phyloP scores from a whole-genome alignment of 2,888 invertebrate species.

The Scaptomyza caliginosa region DNA sequence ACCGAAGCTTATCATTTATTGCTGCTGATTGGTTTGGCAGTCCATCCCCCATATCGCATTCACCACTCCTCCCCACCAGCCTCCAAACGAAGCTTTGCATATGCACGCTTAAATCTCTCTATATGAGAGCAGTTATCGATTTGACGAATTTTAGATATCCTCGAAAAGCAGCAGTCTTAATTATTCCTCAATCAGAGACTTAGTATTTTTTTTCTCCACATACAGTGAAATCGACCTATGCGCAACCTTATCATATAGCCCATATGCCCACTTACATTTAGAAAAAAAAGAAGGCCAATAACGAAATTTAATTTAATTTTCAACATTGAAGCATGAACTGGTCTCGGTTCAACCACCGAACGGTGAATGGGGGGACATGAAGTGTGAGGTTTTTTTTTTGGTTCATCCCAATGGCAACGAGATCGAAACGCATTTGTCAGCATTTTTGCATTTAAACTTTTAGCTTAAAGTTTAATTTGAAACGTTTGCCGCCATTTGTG shows the following conservation, averaged over 20 bases:
- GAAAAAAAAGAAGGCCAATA: slow-evolving; percentile 59
- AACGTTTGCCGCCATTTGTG: slow-evolving; percentile 63
- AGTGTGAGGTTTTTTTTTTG: neutral
- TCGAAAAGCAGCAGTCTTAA: neutral
- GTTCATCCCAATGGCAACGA: neutral
- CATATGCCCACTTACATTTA: slow-evolving; percentile 14
- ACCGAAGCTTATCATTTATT: slow-evolving; percentile 73
- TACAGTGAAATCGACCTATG: no score
- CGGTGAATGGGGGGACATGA: neutral
- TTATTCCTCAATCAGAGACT: no score
- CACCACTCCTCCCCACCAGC: neutral
- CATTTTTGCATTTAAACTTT: slow-evolving; percentile 71
- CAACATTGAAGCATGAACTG: slow-evolving; percentile 51
- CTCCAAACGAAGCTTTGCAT: slow-evolving; percentile 42
- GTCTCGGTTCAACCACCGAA: neutral
- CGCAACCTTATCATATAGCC: neutral
- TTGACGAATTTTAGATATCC: neutral
- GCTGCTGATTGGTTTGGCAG: slow-evolving; percentile 73
- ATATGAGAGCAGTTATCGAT: neutral
- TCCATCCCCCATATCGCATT: slow-evolving; percentile 29
- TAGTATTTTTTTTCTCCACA: no score
- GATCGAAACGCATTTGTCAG: slow-evolving; percentile 74
- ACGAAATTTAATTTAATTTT: slow-evolving; percentile 73
- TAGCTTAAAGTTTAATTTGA: slow-evolving; percentile 57
- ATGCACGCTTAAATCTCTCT: slow-evolving; percentile 18